Conservation (phyloP, 2,797 vertebrate species). For the Anas bernieri region DNA sequence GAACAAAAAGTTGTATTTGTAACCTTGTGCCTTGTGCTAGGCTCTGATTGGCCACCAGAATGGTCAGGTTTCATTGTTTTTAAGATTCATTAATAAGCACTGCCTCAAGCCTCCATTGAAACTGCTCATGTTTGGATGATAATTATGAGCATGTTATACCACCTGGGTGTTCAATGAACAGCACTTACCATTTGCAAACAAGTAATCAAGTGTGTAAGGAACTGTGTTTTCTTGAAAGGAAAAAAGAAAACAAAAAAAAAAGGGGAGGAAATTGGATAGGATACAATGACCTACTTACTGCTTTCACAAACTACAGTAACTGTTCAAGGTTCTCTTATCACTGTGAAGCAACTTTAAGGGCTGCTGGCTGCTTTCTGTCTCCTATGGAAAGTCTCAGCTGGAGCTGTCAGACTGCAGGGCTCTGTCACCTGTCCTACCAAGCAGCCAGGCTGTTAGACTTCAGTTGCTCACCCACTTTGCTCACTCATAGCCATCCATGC, state of each 20-base stretch:
- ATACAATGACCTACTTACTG: not conserved
- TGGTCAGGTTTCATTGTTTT: not conserved
- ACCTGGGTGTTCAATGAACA: not conserved
- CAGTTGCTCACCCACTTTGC: not conserved
- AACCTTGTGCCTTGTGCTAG: not conserved
- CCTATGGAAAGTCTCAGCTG: not conserved
- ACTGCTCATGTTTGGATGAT: not conserved
- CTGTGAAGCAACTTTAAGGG: not conserved
- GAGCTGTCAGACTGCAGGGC: not conserved
- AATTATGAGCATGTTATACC: not conserved
- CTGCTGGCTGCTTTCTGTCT: not conserved
- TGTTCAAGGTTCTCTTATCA: not conserved
- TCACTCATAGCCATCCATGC: not conserved
- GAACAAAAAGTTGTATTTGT: not conserved
- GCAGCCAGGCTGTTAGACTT: not conserved
- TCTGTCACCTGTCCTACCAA: not conserved
- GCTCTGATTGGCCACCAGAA: not conserved
- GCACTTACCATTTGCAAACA: not conserved
- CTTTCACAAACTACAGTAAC: not conserved
- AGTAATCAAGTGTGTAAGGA: constrained; percentile 19
- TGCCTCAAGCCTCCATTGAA: not conserved
- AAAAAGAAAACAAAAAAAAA: not conserved
- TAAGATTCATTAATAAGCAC: not conserved
- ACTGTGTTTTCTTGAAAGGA: not conserved
- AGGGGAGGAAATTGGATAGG: not conserved